Base-by-base conservation (phyloP, 2,113 vertebrate genomes). In the Psilopogon haemacephalus region DNA sequence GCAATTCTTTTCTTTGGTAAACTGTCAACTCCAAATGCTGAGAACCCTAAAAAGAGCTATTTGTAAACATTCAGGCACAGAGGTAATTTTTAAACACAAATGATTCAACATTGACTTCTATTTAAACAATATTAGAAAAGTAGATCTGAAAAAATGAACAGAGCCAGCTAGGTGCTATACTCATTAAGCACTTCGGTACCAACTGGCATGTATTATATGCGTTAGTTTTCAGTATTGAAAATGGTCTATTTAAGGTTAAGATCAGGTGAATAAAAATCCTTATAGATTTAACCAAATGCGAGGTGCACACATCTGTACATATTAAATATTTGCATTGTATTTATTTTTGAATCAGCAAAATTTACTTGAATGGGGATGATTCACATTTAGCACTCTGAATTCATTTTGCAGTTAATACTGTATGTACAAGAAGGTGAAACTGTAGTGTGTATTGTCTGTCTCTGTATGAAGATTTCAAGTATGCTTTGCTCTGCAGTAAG, bases 261-360 rank as follows among this genome's bases (percentile, higher is more conserved):
- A 50, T 79, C 56, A 73, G 23, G 21, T 77, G 62, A 89, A 76
- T 70, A 76, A 79, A 94, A 89, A 73, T 62, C 27, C 46, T 54
- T 38, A 44, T 32, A 67, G 37, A 54, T 63, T 83, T 54, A 85
- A 67, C 72, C 52, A 64, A 9, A 59, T 73, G 30, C 21, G 63
- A 0, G 0, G 65, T 84, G 46, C 18, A n/a, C 20, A 6, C 0
- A 0, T 69, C 44, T 82, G 8, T 68, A 46, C 12, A 1, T 37
- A 59, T 27, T 23, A 70, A 76, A 74, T 11, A 54, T 65, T 63
- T 72, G 55, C 15, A 54, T 35, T 46, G 28, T 3, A 54, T 80
- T 85, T 91, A n/a, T 67, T 83, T 93, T 52, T 71, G 5, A 16
- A 70, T 74, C 9, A 17, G 32, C 19, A 91, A 73, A 92, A 94